Base-by-base conservation (phyloP, 30 jellyfish, hydroid and myxozoan genomes). In the Nemopilema nomurai region DNA sequence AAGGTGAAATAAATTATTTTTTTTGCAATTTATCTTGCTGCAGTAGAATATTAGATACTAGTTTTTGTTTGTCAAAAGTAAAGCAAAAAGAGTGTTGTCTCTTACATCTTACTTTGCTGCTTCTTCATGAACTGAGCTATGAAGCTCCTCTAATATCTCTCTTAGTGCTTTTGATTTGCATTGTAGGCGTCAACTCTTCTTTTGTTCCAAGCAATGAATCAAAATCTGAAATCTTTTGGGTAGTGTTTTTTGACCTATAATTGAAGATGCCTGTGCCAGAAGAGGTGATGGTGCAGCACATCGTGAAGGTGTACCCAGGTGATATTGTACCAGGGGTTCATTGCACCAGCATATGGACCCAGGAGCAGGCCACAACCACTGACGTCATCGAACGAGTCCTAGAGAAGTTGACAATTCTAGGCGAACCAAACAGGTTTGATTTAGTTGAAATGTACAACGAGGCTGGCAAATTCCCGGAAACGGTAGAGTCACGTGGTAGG, bases 371-470 rank as follows among this genome's bases (percentile, higher is more conserved):
- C 19, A 81, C 98, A 19, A 86, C 93, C 23, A 74, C 86, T 28
- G 98, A 92, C 62, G 96, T 87, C 69, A 72, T 92, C 7, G 96
- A 92, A 49, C 67, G 82, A 20, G 95, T 84, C 32, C 76, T 92
- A 32, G 98, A 92, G 23, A 92, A 82, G 65, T 84, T 92, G 16
- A 51, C 95, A 22, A 77, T 87, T 29, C 68, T 71, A 31, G 89
- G 90, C 16, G 91, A 86, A 4, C 69, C 96, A 18, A 91, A 87
- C 21, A 82, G 51, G 66, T 92, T 87, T 77, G 97, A 92, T 78
- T 66, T 92, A 26, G 90, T 96, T 22, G 98, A 92, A 83, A 88
- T 92, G 50, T 92, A 80, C 81, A 81, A 75, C 62, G 94, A 87
- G 16, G 28, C 68, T 65, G 97, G 98, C 4, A 88, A 69, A 0